Conservation (phyloP, 2,113 vertebrate species). For the Dascyllus trimaculatus region DNA sequence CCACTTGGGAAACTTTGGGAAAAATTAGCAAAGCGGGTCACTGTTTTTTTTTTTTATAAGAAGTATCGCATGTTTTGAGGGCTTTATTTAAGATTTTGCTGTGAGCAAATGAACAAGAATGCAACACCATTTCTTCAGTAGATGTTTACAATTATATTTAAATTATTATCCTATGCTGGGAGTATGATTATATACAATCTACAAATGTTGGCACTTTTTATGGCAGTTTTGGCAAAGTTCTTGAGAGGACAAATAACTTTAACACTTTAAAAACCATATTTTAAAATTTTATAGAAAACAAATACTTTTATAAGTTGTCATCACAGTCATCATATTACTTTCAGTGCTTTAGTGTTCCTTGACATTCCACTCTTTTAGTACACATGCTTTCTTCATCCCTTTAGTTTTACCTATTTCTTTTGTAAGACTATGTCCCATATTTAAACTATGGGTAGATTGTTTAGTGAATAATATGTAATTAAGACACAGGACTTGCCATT, state of each 20-base stretch:
- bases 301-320: no score
- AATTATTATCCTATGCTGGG: neutral
- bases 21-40: slow-evolving; percentile 46
- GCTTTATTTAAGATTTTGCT: neutral
- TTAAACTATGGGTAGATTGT: neutral
- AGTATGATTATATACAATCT: no score
- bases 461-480: neutral
- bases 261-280: no score
- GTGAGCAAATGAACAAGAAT: neutral
- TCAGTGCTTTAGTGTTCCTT: no score
- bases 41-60: slow-evolving; percentile 7
- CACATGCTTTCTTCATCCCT: no score
- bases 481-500: neutral
- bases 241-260: no score
- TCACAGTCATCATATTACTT: no score
- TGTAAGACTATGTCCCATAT: neutral
- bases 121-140: no score
- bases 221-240: no score
- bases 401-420: neutral
- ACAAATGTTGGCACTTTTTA: no score
- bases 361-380: no score
- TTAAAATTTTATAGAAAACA: no score
- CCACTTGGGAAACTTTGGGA: slow-evolving; percentile 60
- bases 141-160: neutral
- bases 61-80: neutral